Evolutionary conservation across 2,888 invertebrate genomes (phyloP).

Genomic region (Opisthograptis luteolata): DNA sequence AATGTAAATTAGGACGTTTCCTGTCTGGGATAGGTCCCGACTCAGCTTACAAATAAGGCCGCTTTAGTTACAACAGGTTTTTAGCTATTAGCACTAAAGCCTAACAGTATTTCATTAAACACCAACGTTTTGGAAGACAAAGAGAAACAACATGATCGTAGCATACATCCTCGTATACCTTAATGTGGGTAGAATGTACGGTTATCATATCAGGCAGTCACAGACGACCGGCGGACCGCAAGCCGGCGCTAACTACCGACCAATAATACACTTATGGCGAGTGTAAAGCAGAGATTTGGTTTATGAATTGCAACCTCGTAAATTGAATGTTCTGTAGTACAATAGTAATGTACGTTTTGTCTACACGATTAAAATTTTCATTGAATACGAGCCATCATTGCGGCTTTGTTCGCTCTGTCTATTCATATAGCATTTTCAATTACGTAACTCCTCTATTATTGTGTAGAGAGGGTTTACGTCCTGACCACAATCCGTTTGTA

Average conservation of each 20-base stretch:
- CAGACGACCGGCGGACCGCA: slow-evolving; percentile 67
- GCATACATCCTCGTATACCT: slow-evolving; percentile 36
- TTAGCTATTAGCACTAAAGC: no score
- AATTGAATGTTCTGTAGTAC: slow-evolving; percentile 66
- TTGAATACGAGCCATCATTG: slow-evolving; percentile 48
- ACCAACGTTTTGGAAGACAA: slow-evolving; percentile 47
- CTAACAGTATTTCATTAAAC: slow-evolving; percentile 15
- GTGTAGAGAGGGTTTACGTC: slow-evolving; percentile 4
- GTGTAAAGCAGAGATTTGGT: slow-evolving; percentile 69
- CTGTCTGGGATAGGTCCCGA: no score
- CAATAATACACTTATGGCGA: slow-evolving; percentile 71
- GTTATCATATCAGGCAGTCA: slow-evolving; percentile 73
- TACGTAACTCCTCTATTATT: slow-evolving; percentile 20
- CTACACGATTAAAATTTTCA: slow-evolving; percentile 63
- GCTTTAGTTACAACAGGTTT: no score
- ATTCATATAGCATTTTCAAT: slow-evolving; percentile 50
- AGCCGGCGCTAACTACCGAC: slow-evolving; percentile 66
- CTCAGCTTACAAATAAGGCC: no score
- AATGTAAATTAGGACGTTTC: no score
- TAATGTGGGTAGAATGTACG: slow-evolving; percentile 54
- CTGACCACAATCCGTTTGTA: slow-evolving; percentile 15
- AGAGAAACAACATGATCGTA: slow-evolving; percentile 46
- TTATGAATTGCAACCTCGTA: slow-evolving; percentile 65
- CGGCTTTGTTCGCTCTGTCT: slow-evolving; percentile 45
- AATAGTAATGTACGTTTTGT: slow-evolving; percentile 53